Evolutionary conservation across 2,888 invertebrate species (phyloP).

Genomic region (Caenorhabditis sp.): DNA sequence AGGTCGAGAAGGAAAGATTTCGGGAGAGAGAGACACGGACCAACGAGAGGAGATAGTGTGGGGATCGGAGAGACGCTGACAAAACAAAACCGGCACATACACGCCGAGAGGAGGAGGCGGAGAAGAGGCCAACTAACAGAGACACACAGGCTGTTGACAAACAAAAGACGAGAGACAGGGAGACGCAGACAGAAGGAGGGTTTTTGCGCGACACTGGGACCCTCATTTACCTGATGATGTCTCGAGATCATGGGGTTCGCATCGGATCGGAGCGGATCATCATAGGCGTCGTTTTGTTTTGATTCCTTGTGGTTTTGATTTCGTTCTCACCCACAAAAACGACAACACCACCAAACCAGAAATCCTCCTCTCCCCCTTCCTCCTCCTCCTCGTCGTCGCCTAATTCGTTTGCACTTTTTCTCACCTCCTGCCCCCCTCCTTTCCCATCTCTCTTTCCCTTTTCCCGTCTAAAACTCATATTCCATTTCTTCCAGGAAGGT

Average conservation of each 20-base stretch:
- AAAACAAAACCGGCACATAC: slow-evolving; percentile 27
- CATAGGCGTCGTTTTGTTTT: slow-evolving; percentile 41
- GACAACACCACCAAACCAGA: slow-evolving; percentile 8
- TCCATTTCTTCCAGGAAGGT: slow-evolving; percentile 50
- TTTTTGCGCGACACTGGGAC: too few species aligned
- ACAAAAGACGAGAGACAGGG: slow-evolving; percentile 34
- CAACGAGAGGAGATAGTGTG: slow-evolving; percentile 15
- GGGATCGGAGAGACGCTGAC: slow-evolving; percentile 41
- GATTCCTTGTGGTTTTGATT: background rate
- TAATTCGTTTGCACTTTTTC: slow-evolving; percentile 56
- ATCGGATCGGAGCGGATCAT: too few species aligned
- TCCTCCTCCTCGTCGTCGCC: too few species aligned
- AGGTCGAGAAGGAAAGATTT: slow-evolving; percentile 30
- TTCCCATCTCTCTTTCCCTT: background rate
- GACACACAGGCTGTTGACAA: slow-evolving; percentile 54
- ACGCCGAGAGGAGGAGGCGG: background rate
- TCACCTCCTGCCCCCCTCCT: slow-evolving; percentile 10
- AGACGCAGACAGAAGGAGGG: slow-evolving; percentile 15
- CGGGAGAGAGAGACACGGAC: too few species aligned
- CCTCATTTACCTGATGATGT: slow-evolving; percentile 12
- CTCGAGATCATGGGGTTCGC: too few species aligned
- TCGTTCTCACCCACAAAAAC: background rate
- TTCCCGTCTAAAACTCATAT: background rate
- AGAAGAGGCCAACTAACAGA: slow-evolving; percentile 8
- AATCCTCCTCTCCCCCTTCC: too few species aligned